Evolutionary conservation across 2,797 vertebrate species (phyloP).

Genomic region (Cossypha niveicapilla): DNA sequence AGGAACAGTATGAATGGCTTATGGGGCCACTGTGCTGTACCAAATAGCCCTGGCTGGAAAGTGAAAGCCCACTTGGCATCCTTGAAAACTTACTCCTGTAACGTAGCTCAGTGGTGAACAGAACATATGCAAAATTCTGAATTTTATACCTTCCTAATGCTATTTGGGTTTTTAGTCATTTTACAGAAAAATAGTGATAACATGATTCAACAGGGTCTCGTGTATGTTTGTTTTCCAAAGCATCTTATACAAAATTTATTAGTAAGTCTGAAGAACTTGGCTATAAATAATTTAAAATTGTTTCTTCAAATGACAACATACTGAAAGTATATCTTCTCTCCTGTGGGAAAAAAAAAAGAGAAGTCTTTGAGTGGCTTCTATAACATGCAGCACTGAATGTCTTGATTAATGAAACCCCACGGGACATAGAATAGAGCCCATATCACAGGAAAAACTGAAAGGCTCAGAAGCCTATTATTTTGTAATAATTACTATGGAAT

Average conservation of each 20-base stretch:
- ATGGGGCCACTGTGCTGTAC: neutral
- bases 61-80: neutral
- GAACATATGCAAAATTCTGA: neutral
- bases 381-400: neutral
- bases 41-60: neutral
- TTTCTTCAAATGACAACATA: neutral
- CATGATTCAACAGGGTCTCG: neutral
- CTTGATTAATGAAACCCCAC: neutral
- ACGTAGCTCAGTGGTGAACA: neutral
- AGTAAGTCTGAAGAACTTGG: neutral
- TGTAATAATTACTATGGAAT: neutral
- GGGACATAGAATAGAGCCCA: neutral
- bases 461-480: neutral
- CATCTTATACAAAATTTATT: neutral
- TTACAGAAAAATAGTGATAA: neutral
- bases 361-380: neutral
- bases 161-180: neutral
- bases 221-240: neutral
- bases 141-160: neutral
- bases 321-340: neutral
- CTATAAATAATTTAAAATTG: neutral
- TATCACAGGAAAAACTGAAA: neutral
- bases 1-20: neutral
- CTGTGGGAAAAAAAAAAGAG: neutral
- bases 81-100: neutral